Base-by-base conservation (phyloP, 2,113 vertebrate species). In the Donacobius atricapilla region DNA sequence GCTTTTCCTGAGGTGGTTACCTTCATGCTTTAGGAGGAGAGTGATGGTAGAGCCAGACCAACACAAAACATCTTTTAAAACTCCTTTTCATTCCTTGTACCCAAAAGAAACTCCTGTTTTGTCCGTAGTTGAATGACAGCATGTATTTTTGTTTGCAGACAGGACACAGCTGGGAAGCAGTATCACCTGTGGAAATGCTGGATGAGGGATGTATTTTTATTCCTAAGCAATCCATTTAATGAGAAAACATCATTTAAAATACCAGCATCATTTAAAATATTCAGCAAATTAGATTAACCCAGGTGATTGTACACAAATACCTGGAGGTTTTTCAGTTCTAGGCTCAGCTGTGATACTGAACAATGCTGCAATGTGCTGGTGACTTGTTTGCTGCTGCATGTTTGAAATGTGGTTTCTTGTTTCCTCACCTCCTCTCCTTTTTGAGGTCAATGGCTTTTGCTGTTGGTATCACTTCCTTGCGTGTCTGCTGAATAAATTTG, bases 81-180 rank as follows among this genome's bases (percentile, higher is more conserved):
- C 57, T 82, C 45, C 69, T 89, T 94, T 77, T 54, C 28, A 33
- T 78, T 10, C 23, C 33, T 66, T 1, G 5, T n/a, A 77, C 71
- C 64, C 39, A 28, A 33, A 71, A 83, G 60, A 71, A 94, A 50
- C 53, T 81, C 35, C n/a, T 50, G 44, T 8, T 11, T 87, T 25
- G 17, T 93, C 83, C 93, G 80, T 61, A 66, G 20, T 20, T 48
- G 61, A 84, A 17, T 83, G 78, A 81, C 72, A 72, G 76, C 82
- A 60, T 72, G 28, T n/a, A 84, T 91, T 95, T 97, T 95, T 85
- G 31, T 95, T 97, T 96, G 94, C 91, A 94, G 94, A 82, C 92
- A 96, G 96, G 94, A 95, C 87, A 33, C 96, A 97, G 95, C 96
- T 97, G 96, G 96, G 6, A 40, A 87, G 77, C 56, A 50, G 39